These are phyloP conservation scores for Nyctibius grandis DNA, from an alignment of 2,797 vertebrate species.

Conservation along the genomic window DNA sequence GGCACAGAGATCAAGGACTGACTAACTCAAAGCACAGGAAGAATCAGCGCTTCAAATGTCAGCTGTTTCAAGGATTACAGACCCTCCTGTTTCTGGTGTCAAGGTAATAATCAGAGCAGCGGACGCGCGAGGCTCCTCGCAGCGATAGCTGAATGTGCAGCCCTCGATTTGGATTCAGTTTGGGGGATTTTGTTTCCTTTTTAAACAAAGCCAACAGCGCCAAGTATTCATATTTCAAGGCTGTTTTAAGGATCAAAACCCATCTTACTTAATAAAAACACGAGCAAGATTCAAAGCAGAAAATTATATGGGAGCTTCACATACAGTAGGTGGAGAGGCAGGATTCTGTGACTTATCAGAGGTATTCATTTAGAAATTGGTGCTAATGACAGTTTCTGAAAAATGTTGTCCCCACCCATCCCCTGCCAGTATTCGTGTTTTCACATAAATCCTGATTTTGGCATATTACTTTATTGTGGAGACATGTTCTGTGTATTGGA, in stretches of 20 bases:
- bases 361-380: not conserved
- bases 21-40: conserved; percentile 53
- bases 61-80: conserved; percentile 20
- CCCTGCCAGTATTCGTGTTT: not conserved
- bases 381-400: not conserved
- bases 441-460: conserved; percentile 52
- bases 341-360: not conserved
- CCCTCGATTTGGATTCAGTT: not conserved
- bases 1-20: not conserved
- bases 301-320: conserved; percentile 53
- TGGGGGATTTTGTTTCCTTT: conserved; percentile 51
- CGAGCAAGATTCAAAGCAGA: conserved; percentile 33
- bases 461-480: conserved; percentile 42
- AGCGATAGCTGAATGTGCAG: not conserved
- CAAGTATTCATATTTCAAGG: conserved; percentile 12
- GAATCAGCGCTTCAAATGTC: conserved; percentile 7
- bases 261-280: conserved; percentile 56
- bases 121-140: not conserved
- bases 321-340: conserved; percentile 5
- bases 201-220: conserved; percentile 16
- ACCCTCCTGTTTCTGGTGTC: conserved; percentile 15
- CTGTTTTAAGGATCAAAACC: conserved; percentile 60
- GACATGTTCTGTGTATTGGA: conserved; percentile 43
- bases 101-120: conserved; percentile 38
- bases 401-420: not conserved